These are phyloP conservation scores for Pionites leucogaster DNA, from an alignment of 2,113 vertebrate genomes.

Conservation along the genomic window DNA sequence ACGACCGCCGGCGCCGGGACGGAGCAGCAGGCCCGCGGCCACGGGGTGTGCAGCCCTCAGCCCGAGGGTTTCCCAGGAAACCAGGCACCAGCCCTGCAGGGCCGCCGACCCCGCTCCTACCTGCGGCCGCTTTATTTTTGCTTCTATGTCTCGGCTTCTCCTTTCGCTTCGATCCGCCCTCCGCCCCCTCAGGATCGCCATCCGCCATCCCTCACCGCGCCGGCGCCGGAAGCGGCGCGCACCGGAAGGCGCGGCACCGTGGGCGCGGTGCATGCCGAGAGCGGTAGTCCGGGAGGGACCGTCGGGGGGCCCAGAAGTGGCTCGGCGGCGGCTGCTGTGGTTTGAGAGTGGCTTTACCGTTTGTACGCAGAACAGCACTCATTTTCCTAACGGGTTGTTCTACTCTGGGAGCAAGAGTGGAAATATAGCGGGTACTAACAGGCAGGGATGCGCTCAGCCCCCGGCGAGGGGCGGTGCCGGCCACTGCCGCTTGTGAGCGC, in stretches of 20 bases:
- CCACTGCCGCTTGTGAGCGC: too few species aligned
- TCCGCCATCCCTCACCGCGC: slow-evolving; percentile 7
- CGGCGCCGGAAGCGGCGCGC: not conserved
- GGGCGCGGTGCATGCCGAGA: not conserved
- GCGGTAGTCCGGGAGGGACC: not conserved
- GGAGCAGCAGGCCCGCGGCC: not conserved
- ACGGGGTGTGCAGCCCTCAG: accelerated
- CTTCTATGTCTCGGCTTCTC: not conserved
- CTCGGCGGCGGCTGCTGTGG: accelerated
- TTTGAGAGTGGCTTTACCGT: accelerated
- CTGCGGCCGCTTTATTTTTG: not conserved
- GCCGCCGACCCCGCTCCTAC: not conserved
- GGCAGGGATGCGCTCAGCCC: too few species aligned
- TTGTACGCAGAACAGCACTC: accelerated
- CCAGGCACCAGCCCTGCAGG: not conserved
- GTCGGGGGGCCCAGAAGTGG: too few species aligned
- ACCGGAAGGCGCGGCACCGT: not conserved
- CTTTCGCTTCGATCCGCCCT: accelerated
- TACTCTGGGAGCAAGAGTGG: not conserved
- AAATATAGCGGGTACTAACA: not conserved
- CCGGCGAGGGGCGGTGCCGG: accelerated
- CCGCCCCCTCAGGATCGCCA: accelerated
- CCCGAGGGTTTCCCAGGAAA: not conserved
- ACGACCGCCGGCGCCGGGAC: too few species aligned
- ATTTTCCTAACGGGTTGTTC: accelerated